Conservation (phyloP, 1,140 invertebrate genomes). For the Eriosoma lanigerum region DNA sequence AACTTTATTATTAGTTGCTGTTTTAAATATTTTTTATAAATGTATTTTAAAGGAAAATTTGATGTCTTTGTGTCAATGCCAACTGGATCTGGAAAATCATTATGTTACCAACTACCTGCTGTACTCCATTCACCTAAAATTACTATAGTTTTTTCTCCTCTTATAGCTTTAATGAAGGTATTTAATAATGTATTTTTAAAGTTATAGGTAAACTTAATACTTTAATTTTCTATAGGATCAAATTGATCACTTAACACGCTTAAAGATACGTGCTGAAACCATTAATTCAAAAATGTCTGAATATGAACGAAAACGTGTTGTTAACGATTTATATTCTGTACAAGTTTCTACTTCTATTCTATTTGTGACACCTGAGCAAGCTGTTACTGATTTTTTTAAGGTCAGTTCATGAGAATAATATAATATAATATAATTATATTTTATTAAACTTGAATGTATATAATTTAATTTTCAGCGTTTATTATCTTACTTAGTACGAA, state of each 20-base stretch:
- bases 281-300: slow-evolving; percentile 83
- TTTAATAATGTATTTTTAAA: background rate
- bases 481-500: slow-evolving; percentile 60
- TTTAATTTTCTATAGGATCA: slow-evolving; percentile 59
- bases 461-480: slow-evolving; percentile 56
- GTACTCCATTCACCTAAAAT: slow-evolving; percentile 62
- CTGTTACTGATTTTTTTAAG: slow-evolving; percentile 75
- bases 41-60: slow-evolving; percentile 59
- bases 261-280: slow-evolving; percentile 76
- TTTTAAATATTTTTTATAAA: background rate
- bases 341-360: slow-evolving; percentile 76
- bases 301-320: slow-evolving; percentile 72
- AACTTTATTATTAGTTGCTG: slow-evolving; percentile 17
- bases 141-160: slow-evolving; percentile 69
- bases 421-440: slow-evolving; percentile 33
- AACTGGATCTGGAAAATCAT: slow-evolving; percentile 72
- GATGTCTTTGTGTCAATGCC: slow-evolving; percentile 76
- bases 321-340: slow-evolving; percentile 71
- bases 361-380: slow-evolving; percentile 92
- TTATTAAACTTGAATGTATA: background rate
- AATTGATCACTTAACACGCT: slow-evolving; percentile 62
- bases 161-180: slow-evolving; percentile 70
- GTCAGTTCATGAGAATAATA: slow-evolving; percentile 55
- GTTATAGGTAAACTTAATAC: background rate
- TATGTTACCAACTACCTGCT: slow-evolving; percentile 73